Conservation (phyloP, 2,888 invertebrate genomes). For the Malthinus flaveolus region DNA sequence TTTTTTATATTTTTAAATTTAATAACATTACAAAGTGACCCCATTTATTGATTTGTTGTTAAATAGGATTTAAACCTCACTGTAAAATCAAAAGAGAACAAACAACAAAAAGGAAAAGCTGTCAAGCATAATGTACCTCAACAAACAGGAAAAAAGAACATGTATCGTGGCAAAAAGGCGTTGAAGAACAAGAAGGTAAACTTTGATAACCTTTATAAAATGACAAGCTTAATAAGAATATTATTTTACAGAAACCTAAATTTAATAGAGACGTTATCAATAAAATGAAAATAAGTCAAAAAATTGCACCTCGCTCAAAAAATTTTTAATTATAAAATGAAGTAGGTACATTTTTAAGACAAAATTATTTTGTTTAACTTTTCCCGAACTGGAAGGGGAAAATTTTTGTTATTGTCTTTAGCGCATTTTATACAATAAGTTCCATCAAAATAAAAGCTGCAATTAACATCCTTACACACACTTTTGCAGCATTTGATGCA, state of each 20-base stretch:
- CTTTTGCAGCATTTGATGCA: conserved; percentile 69
- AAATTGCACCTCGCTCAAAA: conserved; percentile 15
- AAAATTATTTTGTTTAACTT: conserved; percentile 56
- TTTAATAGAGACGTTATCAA: conserved; percentile 37
- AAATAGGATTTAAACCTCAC: no score
- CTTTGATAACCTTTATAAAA: background rate
- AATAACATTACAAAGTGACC: no score
- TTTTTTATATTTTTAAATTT: background rate
- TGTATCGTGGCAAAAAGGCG: conserved; percentile 21
- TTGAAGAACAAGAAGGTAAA: conserved; percentile 22
- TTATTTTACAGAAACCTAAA: conserved; percentile 42
- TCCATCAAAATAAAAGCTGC: conserved; percentile 79
- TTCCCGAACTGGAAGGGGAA: conserved; percentile 71
- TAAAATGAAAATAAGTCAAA: conserved; percentile 36
- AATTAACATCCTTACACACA: conserved; percentile 74
- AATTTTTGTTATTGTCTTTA: conserved; percentile 58
- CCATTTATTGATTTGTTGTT: no score
- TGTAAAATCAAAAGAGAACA: background rate
- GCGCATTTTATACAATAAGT: conserved; percentile 77
- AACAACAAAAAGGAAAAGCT: background rate
- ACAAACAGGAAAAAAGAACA: background rate
- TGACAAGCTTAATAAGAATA: background rate
- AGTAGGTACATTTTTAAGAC: background rate
- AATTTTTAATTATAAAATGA: background rate
- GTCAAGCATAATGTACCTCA: background rate